phyloP scores from a whole-genome alignment of 2,888 invertebrate genomes.

The Coelinius sp. region DNA sequence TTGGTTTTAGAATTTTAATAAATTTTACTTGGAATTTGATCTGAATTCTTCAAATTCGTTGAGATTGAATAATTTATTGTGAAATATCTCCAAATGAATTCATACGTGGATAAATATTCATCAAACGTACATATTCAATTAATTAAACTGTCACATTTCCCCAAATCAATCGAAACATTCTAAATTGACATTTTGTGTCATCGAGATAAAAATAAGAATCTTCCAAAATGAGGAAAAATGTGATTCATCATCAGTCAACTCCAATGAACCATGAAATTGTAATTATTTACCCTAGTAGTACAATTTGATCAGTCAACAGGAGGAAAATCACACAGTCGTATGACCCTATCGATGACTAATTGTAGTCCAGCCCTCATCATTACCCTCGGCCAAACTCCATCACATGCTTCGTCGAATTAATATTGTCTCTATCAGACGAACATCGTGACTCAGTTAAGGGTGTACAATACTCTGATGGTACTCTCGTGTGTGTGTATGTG shows the following conservation, averaged over 20 bases:
- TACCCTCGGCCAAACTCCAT: background rate
- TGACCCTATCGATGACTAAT: slow-evolving; percentile 25
- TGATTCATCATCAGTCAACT: background rate
- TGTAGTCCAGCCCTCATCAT: background rate
- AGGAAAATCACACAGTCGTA: slow-evolving; percentile 9
- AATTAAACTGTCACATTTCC: background rate
- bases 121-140: background rate
- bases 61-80: too few relatives aligned
- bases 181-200: background rate
- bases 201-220: background rate
- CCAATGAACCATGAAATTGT: slow-evolving; percentile 7
- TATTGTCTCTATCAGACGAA: slow-evolving; percentile 7
- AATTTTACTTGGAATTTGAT: too few relatives aligned
- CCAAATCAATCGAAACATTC: background rate
- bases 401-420: slow-evolving; percentile 12
- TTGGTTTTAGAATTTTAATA: too few relatives aligned
- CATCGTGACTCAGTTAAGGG: background rate
- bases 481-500: too few relatives aligned
- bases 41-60: too few relatives aligned
- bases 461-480: background rate
- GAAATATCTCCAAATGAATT: background rate
- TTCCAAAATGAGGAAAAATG: background rate
- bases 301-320: background rate
- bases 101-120: background rate
- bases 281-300: background rate